These are phyloP conservation scores for Styela plicata DNA, from an alignment of 23 tunicate genomes.

Conservation along the genomic window DNA sequence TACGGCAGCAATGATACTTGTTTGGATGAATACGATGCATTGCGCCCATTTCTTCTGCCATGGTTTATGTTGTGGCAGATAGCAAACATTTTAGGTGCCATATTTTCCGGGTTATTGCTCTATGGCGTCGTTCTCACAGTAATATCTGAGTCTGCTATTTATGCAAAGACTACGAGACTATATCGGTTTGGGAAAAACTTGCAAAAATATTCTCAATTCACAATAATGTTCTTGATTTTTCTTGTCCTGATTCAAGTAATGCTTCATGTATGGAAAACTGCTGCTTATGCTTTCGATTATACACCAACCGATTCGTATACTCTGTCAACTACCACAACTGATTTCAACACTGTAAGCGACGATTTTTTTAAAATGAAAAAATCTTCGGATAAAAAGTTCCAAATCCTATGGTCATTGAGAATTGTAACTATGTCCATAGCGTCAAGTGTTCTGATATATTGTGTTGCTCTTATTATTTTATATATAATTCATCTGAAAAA, in stretches of 20 bases:
- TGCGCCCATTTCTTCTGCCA: conserved; percentile 14
- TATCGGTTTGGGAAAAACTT: not conserved
- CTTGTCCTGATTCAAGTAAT: not conserved
- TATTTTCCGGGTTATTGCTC: conserved; percentile 23
- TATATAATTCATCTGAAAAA: not conserved
- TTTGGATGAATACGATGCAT: not conserved
- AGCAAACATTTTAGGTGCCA: conserved; percentile 36
- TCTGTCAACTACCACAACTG: not conserved
- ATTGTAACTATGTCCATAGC: not conserved
- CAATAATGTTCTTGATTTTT: not conserved
- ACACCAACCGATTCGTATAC: not conserved
- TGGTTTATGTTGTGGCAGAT: conserved; percentile 31
- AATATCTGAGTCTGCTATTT: not conserved
- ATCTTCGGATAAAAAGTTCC: not conserved
- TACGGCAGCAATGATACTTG: not conserved
- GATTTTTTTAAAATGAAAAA: not conserved
- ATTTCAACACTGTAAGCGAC: not conserved
- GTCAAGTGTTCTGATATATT: not conserved
- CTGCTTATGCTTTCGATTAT: not conserved
- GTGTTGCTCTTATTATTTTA: not conserved
- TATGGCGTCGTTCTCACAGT: not conserved
- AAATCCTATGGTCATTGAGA: not conserved
- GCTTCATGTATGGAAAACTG: not conserved
- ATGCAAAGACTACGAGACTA: not conserved
- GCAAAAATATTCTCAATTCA: not conserved